Conservation (phyloP, 1,140 invertebrate species). For the Saccostrea glomerata region DNA sequence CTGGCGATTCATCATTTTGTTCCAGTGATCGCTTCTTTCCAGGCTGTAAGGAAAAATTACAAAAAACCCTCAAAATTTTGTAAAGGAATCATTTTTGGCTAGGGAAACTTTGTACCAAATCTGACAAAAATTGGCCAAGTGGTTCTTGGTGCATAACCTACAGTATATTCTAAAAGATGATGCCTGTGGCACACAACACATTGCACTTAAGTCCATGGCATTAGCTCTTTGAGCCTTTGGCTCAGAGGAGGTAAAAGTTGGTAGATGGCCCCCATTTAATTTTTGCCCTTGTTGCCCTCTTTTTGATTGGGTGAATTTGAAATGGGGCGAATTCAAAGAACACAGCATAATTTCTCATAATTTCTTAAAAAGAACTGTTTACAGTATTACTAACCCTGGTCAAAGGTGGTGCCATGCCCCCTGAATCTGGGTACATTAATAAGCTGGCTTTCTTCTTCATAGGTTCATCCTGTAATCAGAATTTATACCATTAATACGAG, state of each 20-base stretch:
- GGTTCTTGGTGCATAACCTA: too few relatives aligned
- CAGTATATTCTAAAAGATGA: too few relatives aligned
- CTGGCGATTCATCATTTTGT: not conserved
- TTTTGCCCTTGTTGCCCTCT: not conserved
- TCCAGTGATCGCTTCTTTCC: conserved; percentile 13
- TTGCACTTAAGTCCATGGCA: too few relatives aligned
- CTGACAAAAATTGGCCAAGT: too few relatives aligned
- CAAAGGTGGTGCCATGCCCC: conserved; percentile 69
- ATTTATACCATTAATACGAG: not conserved
- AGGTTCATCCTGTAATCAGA: conserved; percentile 69
- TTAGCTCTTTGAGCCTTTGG: too few relatives aligned
- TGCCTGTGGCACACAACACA: too few relatives aligned
- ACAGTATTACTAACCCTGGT: not conserved
- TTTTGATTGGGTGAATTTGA: too few relatives aligned
- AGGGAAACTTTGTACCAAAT: too few relatives aligned
- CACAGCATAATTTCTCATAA: not conserved
- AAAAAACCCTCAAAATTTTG: not conserved
- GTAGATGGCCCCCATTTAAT: too few relatives aligned
- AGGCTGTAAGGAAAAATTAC: not conserved
- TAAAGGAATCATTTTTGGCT: not conserved
- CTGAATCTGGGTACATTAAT: conserved; percentile 70
- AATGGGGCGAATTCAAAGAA: not conserved
- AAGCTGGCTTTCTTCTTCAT: conserved; percentile 68
- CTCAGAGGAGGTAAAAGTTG: too few relatives aligned
- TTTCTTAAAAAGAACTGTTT: not conserved